Evolutionary conservation across 2,797 vertebrate species (phyloP).

Genomic region (Cyprinella venusta): DNA sequence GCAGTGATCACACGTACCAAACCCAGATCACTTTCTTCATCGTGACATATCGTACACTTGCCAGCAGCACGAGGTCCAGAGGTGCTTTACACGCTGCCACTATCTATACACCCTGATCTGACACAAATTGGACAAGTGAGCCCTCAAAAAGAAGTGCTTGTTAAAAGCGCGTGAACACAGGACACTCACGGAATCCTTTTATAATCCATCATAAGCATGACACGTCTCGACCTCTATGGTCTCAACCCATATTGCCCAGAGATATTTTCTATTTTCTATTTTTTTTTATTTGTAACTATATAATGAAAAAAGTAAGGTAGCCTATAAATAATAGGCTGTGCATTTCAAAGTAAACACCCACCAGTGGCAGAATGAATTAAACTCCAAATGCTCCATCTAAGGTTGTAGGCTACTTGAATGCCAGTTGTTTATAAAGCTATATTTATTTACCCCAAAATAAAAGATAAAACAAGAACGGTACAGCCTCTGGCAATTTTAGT

Average conservation of each 20-base stretch:
- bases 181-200: background rate
- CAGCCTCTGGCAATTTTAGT: background rate
- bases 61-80: slow-evolving; percentile 41
- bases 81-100: slow-evolving; percentile 23
- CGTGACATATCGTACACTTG: slow-evolving; percentile 14
- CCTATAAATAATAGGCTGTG: background rate
- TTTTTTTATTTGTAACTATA: background rate
- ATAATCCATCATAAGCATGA: slow-evolving; percentile 25
- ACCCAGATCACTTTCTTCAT: slow-evolving; percentile 33
- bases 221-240: background rate
- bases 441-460: background rate
- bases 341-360: background rate
- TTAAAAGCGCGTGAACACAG: slow-evolving; percentile 21
- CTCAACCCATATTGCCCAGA: background rate
- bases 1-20: slow-evolving; percentile 36
- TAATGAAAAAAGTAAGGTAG: background rate
- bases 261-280: background rate
- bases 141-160: slow-evolving; percentile 3
- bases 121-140: slow-evolving; percentile 50
- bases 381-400: background rate
- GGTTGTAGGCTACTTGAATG: background rate
- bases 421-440: background rate
- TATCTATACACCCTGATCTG: slow-evolving; percentile 15
- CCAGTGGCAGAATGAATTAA: background rate
- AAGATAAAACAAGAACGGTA: background rate